Percentiles rank a stretch among this genome's conserved stretches.
Evolutionary conservation across 2,113 vertebrate species (phyloP).

Genomic region (Progne subis): DNA sequence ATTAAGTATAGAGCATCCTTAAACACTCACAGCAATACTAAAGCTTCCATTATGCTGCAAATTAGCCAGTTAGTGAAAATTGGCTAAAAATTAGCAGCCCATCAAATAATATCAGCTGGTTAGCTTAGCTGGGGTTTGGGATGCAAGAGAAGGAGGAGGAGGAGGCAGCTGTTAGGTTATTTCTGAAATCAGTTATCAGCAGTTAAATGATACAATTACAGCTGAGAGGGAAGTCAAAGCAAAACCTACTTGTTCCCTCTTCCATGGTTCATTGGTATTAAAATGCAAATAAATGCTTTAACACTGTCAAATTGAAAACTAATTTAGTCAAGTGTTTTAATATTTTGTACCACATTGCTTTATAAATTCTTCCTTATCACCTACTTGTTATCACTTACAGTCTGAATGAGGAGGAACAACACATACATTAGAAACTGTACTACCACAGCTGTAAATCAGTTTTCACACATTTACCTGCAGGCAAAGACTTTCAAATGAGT

Average conservation of each 20-base stretch:
- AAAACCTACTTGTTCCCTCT: not conserved
- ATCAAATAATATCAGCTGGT: not conserved
- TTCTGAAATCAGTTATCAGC: not conserved
- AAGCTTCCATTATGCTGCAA: not conserved
- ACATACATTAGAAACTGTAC: not conserved
- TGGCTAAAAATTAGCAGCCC: not conserved
- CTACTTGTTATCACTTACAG: not conserved
- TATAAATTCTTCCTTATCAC: not conserved
- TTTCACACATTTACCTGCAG: not conserved
- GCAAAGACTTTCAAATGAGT: not conserved
- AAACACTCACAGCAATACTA: not conserved
- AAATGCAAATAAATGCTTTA: constrained; percentile 19
- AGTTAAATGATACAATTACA: not conserved
- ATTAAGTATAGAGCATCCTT: not conserved
- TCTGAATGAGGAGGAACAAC: not conserved
- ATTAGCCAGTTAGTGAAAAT: not conserved
- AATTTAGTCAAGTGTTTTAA: not conserved
- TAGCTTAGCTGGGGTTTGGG: not conserved
- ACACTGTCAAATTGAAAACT: not conserved
- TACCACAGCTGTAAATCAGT: not conserved
- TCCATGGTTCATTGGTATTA: not conserved
- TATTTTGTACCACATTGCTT: not conserved
- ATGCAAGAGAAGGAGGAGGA: not conserved
- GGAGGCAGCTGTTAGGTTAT: not conserved
- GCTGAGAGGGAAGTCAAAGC: not conserved